Percentiles rank a stretch among this genome's conserved stretches.
Conservation (phyloP, 2,888 invertebrate genomes). For the Cylloceria caligata region DNA sequence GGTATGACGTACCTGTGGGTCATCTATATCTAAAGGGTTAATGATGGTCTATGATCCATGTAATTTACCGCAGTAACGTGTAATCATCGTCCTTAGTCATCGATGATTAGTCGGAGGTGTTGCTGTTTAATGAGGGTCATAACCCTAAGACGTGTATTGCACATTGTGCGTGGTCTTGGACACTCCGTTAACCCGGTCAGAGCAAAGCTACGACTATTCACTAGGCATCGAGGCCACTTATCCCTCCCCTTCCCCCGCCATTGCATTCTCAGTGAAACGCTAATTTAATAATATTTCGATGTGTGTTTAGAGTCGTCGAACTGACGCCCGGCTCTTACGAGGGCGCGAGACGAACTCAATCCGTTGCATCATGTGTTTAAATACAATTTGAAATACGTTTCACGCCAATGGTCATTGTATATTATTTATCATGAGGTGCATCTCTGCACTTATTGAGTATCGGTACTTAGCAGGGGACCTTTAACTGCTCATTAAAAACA, state of each 20-base stretch:
- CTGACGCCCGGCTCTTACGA: slow-evolving; percentile 60
- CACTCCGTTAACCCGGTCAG: slow-evolving; percentile 54
- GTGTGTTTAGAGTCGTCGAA: slow-evolving; percentile 64
- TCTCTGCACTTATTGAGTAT: neutral
- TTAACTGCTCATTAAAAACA: neutral
- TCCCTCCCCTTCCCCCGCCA: slow-evolving; percentile 70
- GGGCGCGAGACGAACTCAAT: slow-evolving; percentile 36
- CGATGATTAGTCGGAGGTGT: slow-evolving; percentile 12
- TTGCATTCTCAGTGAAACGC: slow-evolving; percentile 77
- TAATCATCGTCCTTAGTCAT: neutral
- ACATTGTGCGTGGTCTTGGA: neutral
- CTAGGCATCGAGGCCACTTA: slow-evolving; percentile 65
- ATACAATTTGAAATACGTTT: slow-evolving; percentile 4
- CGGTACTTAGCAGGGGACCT: neutral
- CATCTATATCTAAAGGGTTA: too few species aligned
- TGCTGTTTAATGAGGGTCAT: slow-evolving; percentile 5
- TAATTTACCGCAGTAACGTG: neutral
- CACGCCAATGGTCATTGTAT: neutral
- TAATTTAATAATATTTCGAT: slow-evolving; percentile 78
- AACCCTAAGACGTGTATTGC: slow-evolving; percentile 12
- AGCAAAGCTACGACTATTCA: slow-evolving; percentile 70
- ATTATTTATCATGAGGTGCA: neutral
- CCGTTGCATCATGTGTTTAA: slow-evolving; percentile 13
- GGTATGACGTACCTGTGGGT: too few species aligned
- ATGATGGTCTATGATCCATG: neutral